These are phyloP conservation scores for Rachycentron canadum DNA, from an alignment of 2,797 vertebrate species.

Conservation along the genomic window DNA sequence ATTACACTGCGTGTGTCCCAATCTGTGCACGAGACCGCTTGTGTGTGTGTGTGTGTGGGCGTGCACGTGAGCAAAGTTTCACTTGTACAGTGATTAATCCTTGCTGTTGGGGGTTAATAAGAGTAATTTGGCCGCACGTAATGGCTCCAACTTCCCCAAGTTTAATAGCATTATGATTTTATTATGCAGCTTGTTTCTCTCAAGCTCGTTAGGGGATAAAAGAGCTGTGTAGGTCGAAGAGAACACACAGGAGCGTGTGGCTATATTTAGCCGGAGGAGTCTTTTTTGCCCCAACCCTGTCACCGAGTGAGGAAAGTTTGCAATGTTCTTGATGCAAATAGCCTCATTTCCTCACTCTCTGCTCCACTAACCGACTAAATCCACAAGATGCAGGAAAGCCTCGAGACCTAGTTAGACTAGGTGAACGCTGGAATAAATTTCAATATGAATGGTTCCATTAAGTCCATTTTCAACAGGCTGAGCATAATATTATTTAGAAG, in stretches of 20 bases:
- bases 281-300: conserved; percentile 50
- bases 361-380: conserved; percentile 80
- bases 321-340: conserved; percentile 76
- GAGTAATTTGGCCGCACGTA: conserved; percentile 66
- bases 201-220: conserved; percentile 72
- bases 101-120: conserved; percentile 77
- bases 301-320: conserved; percentile 67
- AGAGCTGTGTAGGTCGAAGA: conserved; percentile 72
- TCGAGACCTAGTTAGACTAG: conserved; percentile 71
- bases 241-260: conserved; percentile 49
- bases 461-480: conserved; percentile 72
- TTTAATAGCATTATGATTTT: conserved; percentile 70
- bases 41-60: conserved; percentile 30
- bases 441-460: conserved; percentile 73
- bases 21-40: neutral
- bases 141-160: conserved; percentile 60
- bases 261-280: conserved; percentile 73
- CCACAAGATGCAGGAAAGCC: conserved; percentile 69
- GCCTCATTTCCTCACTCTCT: conserved; percentile 74
- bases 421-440: conserved; percentile 73
- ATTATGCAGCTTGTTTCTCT: conserved; percentile 71
- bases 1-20: conserved; percentile 34
- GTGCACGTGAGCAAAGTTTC: conserved; percentile 46
- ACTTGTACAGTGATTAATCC: conserved; percentile 75
- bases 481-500: conserved; percentile 73